A percentile compares a stretch with the other conserved stretches of the same genome.
These are phyloP conservation scores for Nasonia longicornis DNA, from an alignment of 1,140 invertebrate species.

Conservation along the genomic window DNA sequence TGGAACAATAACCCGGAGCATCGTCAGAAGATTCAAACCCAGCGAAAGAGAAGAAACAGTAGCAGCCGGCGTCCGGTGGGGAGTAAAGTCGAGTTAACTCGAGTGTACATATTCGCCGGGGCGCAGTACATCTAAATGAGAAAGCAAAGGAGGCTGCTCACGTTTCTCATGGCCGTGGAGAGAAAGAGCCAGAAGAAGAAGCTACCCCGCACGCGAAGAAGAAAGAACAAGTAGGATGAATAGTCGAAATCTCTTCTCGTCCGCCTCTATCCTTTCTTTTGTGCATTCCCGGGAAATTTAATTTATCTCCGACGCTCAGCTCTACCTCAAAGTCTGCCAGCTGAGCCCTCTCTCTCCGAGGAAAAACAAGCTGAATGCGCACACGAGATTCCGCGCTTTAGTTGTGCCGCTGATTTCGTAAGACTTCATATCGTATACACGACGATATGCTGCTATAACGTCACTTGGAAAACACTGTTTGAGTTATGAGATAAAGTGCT, in stretches of 20 bases:
- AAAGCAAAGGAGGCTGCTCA: constrained; percentile 4
- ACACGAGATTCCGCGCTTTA: background rate
- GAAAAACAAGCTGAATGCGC: background rate
- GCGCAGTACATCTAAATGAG: constrained; percentile 15
- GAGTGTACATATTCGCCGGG: background rate
- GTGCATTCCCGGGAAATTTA: constrained; percentile 18
- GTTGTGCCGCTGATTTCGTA: constrained; percentile 8
- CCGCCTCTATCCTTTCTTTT: background rate
- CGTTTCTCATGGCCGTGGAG: background rate
- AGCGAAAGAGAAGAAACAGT: background rate
- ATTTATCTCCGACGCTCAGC: constrained; percentile 11
- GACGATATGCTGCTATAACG: background rate
- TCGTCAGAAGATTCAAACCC: too few species aligned
- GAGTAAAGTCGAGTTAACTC: constrained; percentile 14
- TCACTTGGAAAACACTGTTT: background rate
- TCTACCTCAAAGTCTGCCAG: background rate
- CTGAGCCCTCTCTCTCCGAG: too few species aligned
- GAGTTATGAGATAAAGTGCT: constrained; percentile 6
- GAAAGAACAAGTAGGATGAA: constrained; percentile 18
- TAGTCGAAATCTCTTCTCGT: constrained; percentile 17
- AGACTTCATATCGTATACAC: background rate
- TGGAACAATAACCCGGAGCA: too few species aligned
- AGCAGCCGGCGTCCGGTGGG: background rate
- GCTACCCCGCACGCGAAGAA: background rate
- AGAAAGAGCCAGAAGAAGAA: background rate